Evolutionary conservation across 2,113 vertebrate species (phyloP).

Genomic region (Oreochromis aureus): DNA sequence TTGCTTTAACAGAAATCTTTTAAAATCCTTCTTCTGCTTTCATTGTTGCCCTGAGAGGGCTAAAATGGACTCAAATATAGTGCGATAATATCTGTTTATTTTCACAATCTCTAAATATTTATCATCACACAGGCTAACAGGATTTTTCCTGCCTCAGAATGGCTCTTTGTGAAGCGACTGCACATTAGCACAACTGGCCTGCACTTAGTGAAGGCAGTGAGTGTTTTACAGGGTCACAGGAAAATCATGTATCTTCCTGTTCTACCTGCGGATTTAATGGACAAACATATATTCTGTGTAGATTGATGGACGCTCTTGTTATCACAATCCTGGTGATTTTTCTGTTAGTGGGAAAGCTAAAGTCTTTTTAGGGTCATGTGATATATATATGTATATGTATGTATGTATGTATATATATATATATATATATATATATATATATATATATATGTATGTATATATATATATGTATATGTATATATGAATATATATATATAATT

Average conservation of each 20-base stretch:
- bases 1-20: background rate
- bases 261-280: accelerated
- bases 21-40: background rate
- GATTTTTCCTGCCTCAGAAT: background rate
- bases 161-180: background rate
- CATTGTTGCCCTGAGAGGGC: background rate
- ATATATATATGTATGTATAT: accelerated
- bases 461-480: accelerated
- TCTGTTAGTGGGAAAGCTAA: background rate
- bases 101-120: background rate
- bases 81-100: background rate
- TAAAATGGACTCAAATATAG: background rate
- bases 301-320: background rate
- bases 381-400: background rate
- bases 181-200: background rate
- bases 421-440: accelerated
- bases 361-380: background rate
- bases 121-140: background rate
- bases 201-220: background rate
- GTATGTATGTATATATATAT: too few species aligned
- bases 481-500: accelerated
- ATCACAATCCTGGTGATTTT: background rate
- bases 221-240: background rate
- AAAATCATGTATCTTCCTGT: background rate
- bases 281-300: background rate